A percentile compares a stretch with the other conserved stretches of the same genome.
phyloP scores from a whole-genome alignment of 2,113 vertebrate genomes.

The Thalassarche chlororhynchos region DNA sequence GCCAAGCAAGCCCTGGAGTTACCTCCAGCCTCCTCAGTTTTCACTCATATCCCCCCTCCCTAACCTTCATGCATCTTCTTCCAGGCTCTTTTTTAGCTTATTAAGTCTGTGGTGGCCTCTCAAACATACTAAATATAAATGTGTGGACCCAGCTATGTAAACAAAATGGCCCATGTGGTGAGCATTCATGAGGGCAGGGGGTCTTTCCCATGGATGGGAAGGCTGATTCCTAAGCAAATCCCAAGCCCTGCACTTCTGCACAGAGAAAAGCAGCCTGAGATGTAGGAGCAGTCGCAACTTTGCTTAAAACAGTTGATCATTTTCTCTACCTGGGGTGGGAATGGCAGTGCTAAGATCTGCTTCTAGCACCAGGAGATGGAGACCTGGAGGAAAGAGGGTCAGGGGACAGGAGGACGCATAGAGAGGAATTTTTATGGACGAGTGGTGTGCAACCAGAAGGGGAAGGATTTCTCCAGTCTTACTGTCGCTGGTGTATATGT shows the following conservation, averaged over 20 bases:
- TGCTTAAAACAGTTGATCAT: not conserved
- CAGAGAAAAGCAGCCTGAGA: not conserved
- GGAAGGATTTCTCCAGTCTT: not conserved
- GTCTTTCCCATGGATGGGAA: not conserved
- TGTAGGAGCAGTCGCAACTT: not conserved
- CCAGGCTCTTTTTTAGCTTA: not conserved
- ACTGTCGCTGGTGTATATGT: not conserved
- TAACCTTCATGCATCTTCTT: not conserved
- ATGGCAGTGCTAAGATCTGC: not conserved
- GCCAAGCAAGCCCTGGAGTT: not conserved
- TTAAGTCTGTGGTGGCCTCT: not conserved
- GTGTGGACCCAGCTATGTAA: slow-evolving; percentile 22
- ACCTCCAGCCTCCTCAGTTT: not conserved
- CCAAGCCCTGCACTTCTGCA: not conserved
- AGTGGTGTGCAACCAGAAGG: not conserved
- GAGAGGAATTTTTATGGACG: not conserved
- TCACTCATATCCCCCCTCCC: not conserved
- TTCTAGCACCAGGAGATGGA: not conserved
- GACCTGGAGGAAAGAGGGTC: not conserved
- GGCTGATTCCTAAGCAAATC: not conserved
- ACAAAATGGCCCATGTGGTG: not conserved
- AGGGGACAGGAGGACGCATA: not conserved
- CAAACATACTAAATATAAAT: slow-evolving; percentile 17
- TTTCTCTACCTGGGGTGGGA: not conserved
- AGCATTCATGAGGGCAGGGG: not conserved